Evolutionary conservation across 1,140 invertebrate genomes (phyloP).

Genomic region (Hypsibius dujardini): DNA sequence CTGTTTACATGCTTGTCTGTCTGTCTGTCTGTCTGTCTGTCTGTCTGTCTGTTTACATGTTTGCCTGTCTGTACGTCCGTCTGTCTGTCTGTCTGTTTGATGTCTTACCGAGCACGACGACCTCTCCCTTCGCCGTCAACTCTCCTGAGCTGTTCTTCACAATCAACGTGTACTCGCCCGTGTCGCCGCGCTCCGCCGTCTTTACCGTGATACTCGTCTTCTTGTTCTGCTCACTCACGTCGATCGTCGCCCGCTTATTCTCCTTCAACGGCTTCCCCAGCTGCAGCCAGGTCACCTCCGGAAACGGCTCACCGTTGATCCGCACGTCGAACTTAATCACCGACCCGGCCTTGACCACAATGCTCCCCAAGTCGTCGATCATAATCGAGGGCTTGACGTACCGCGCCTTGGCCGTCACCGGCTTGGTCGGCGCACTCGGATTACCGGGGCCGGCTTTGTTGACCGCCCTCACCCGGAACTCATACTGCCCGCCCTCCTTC

Average conservation of each 20-base stretch:
- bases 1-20: too few relatives aligned
- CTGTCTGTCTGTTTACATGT: too few relatives aligned
- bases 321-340: conserved; percentile 66
- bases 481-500: conserved; percentile 56
- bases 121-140: not conserved
- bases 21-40: too few relatives aligned
- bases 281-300: conserved; percentile 61
- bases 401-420: conserved; percentile 84
- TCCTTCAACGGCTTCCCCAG: conserved; percentile 53
- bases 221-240: conserved; percentile 45
- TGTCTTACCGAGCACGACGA: conserved; percentile 19
- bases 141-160: conserved; percentile 60
- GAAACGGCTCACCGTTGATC: conserved; percentile 69
- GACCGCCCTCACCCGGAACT: conserved; percentile 35
- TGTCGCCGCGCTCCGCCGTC: conserved; percentile 57
- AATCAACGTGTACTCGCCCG: conserved; percentile 65
- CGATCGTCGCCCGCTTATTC: conserved; percentile 53
- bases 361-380: conserved; percentile 23
- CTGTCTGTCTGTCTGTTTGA: too few relatives aligned
- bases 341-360: conserved; percentile 68
- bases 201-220: conserved; percentile 67
- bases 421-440: conserved; percentile 62
- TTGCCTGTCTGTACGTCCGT: too few relatives aligned
- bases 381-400: conserved; percentile 42
- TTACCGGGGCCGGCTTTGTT: conserved; percentile 47